Evolutionary conservation across 1,140 invertebrate genomes (phyloP).

Genomic region (Drosophila lowei): DNA sequence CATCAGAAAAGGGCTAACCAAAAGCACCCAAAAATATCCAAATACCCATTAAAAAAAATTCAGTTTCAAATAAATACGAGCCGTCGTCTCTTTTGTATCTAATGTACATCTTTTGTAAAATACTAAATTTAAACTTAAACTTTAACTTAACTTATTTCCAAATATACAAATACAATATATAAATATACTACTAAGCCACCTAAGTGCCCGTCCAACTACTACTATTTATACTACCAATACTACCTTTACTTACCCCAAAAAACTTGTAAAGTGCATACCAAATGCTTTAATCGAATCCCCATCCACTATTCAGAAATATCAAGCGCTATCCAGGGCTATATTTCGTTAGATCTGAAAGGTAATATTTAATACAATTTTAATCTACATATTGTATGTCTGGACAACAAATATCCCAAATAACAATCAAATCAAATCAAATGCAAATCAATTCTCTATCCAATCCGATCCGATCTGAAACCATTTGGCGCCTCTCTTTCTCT

Average conservation of each 20-base stretch:
- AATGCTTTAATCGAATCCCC: constrained; percentile 23
- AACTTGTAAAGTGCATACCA: constrained; percentile 32
- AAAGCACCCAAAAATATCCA: constrained; percentile 63
- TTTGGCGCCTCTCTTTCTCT: constrained; percentile 59
- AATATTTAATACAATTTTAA: constrained; percentile 56
- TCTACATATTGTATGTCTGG: constrained; percentile 30
- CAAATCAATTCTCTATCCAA: constrained; percentile 22
- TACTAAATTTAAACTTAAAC: constrained; percentile 39
- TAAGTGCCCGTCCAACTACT: constrained; percentile 34
- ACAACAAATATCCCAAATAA: constrained; percentile 26
- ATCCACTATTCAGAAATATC: constrained; percentile 23
- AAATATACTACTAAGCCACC: constrained; percentile 20
- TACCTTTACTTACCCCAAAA: constrained; percentile 22
- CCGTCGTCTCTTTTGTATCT: constrained; percentile 37
- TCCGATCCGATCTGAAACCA: constrained; percentile 41
- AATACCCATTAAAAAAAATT: constrained; percentile 21
- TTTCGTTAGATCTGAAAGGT: constrained; percentile 34
- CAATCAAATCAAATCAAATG: constrained; percentile 38
- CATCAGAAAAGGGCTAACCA: constrained; percentile 36
- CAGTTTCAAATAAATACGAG: constrained; percentile 40
- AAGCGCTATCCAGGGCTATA: neutral
- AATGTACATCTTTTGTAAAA: constrained; percentile 65
- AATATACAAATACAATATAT: constrained; percentile 24
- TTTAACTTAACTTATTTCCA: constrained; percentile 25
- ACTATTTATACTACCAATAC: constrained; percentile 12